A percentile compares a stretch with the other conserved stretches of the same genome.
These are phyloP conservation scores for Carpatolechia fugitivella DNA, from an alignment of 2,888 invertebrate species.

Conservation along the genomic window DNA sequence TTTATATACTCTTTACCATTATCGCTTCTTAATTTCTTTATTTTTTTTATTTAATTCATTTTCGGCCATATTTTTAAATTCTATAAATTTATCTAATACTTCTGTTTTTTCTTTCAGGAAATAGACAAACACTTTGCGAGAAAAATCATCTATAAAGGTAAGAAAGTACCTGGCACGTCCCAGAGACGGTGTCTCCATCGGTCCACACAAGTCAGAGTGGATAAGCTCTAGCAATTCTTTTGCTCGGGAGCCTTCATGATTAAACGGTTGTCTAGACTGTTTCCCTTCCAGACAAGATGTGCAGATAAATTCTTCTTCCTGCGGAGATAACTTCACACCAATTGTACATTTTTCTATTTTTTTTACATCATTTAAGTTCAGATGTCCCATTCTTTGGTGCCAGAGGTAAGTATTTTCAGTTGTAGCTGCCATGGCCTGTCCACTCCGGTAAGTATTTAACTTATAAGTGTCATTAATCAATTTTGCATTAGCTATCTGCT, in stretches of 20 bases:
- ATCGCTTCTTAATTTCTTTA: conserved; percentile 19
- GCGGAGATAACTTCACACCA: neutral
- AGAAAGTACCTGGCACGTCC: neutral
- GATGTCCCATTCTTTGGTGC: conserved; percentile 20
- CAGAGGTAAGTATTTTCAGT: conserved; percentile 2
- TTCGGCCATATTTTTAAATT: conserved; percentile 20
- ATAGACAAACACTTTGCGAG: conserved; percentile 21
- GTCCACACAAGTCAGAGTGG: neutral
- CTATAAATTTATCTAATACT: conserved; percentile 14
- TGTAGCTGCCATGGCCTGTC: too few species aligned
- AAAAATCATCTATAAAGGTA: conserved; percentile 17
- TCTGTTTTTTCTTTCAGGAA: conserved; percentile 18
- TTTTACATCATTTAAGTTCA: conserved; percentile 18
- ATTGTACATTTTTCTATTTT: conserved; percentile 14
- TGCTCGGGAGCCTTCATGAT: neutral
- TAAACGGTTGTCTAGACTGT: conserved; percentile 19
- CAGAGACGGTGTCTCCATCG: neutral
- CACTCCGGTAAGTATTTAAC: neutral
- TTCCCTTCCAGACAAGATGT: conserved; percentile 19
- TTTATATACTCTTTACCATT: conserved; percentile 22
- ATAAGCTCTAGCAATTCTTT: neutral
- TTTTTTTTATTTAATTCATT: conserved; percentile 20
- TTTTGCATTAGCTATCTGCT: neutral
- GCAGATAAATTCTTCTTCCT: neutral
- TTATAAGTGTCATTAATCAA: neutral